Base-by-base conservation (phyloP, 2,888 invertebrate species). In the Melipona bicolor region DNA sequence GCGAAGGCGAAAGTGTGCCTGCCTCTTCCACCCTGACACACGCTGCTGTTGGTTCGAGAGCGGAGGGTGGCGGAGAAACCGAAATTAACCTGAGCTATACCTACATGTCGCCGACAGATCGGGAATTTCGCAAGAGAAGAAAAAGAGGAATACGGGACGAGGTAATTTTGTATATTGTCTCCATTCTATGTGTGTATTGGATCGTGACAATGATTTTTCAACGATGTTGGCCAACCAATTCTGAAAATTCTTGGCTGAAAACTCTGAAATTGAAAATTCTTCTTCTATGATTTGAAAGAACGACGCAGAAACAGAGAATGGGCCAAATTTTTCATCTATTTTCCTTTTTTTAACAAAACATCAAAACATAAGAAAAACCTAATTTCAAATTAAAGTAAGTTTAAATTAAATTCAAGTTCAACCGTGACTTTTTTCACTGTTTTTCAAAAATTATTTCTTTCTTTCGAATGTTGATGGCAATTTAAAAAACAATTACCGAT, bases 1-100 rank as follows among this genome's bases (percentile, higher is more conserved):
- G 77, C 80, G 76, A 85, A 86, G 84, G 80, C 85, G 77, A 85
- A 89, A 87, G 88, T 82, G 72, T 84, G 78, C 65, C 77, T 76
- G 68, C 77, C 72, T 62, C 69, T 54, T 32, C 32, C 32, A 32
- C 32, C 32, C 32, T 32, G 32, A 56, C 50, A 68, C 27, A 49
- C 69, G 32, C 75, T 70, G 61, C 9, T 1, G 5, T 17, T 73
- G 76, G 86, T 79, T 79, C 43, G 79, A 79, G 79, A 82, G 73
- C 75, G 64, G 15, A 84, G 78, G 81, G 79, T 69, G 84, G 65
- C 50, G 75, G 82, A 69, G 74, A 77, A 85, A 81, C 68, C 43
- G 72, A 77, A 87, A 85, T 87, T 87, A 87, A 83, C 81, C 71
- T 61, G 75, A 85, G 72, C 68, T 68, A 4, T 27, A 61, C 17